These are phyloP conservation scores for Eilema sororculum DNA, from an alignment of 2,888 invertebrate species.

Conservation along the genomic window DNA sequence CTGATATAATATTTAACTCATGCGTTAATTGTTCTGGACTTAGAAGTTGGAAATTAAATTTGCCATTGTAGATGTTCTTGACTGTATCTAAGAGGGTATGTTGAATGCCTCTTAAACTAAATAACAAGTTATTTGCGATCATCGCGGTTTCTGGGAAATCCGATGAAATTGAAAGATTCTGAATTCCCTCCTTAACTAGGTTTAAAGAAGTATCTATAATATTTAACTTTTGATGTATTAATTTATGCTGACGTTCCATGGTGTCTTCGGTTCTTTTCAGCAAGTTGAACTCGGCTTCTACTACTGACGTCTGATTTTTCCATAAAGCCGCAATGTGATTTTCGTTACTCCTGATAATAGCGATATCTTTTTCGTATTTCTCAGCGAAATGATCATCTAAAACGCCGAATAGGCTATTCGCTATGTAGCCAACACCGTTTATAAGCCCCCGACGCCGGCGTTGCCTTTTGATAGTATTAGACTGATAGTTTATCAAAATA, in stretches of 20 bases:
- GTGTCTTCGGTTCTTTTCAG: slow-evolving; percentile 19
- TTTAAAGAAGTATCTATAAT: not conserved
- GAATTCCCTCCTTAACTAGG: slow-evolving; percentile 1
- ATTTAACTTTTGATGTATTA: slow-evolving; percentile 13
- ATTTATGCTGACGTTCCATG: slow-evolving; percentile 11
- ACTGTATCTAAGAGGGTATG: slow-evolving; percentile 17
- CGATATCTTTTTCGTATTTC: slow-evolving; percentile 29
- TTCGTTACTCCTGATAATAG: slow-evolving; percentile 16
- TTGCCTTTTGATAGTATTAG: not conserved
- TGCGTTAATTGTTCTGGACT: not conserved
- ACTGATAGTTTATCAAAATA: not conserved
- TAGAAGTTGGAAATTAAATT: slow-evolving; percentile 22
- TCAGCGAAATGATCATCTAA: slow-evolving; percentile 32
- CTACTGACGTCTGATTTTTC: slow-evolving; percentile 23
- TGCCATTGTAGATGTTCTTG: slow-evolving; percentile 19
- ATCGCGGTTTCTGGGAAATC: not conserved
- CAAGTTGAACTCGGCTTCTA: slow-evolving; percentile 20
- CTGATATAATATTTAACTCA: not conserved
- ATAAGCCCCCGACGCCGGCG: slow-evolving; percentile 27
- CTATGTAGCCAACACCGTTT: slow-evolving; percentile 33
- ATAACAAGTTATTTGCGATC: not conserved
- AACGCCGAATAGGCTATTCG: slow-evolving; percentile 34
- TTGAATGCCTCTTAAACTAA: slow-evolving; percentile 14
- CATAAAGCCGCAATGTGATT: slow-evolving; percentile 5
- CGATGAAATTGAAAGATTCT: not conserved